Base-by-base conservation (phyloP, 92 coral and sea anemone species). In the Diadumene lineata region DNA sequence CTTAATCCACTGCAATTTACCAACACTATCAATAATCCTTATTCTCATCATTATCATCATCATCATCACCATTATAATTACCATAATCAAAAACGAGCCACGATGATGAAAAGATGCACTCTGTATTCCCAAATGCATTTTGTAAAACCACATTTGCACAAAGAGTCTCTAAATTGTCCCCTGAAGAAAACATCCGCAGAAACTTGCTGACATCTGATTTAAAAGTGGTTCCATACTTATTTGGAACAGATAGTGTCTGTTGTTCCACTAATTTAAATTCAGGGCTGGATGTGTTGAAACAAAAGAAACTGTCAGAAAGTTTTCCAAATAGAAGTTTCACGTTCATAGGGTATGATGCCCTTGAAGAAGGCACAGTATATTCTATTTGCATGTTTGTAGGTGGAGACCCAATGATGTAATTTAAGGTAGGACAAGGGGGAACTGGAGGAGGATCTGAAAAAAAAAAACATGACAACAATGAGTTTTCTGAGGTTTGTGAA, bases 391-490 rank as follows among this genome's bases (percentile, higher is more conserved):
- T 21, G 7, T 13, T 30, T 0, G 0, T 22, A 1, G 68, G 68
- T 3, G 68, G 68, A 29, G 0, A 28, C 7, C 68, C 68, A 62
- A 1, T 28, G 15, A 62, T 2, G 43, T 62, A 11, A 8, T 62
- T 4, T 29, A 62, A 21, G 7, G 31, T 21, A 23, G 68, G 68
- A 62, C 43, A 6, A 23, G 43, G 43, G 15, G 68, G 38, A 0
- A 28, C 34, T 28, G 68, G 68, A 28, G 68, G 68, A 62, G 38
- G 7, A 28, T 28, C 68, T 62, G 43, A n/a, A 62, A 62, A 58
- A 22, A 22, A 53, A 53, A 3, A 53, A 53, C 60, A 53, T 15
- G 4, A 53, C 48, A 38, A n/a, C n/a, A n/a, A n/a, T n/a, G n/a
- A n/a, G n/a, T n/a, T n/a, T n/a, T n/a, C n/a, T n/a, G n/a, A n/a